Percentiles rank a stretch among this genome's conserved stretches.
phyloP scores from a whole-genome alignment of 2,888 invertebrate species.

The Zaprionus obscuricornis region DNA sequence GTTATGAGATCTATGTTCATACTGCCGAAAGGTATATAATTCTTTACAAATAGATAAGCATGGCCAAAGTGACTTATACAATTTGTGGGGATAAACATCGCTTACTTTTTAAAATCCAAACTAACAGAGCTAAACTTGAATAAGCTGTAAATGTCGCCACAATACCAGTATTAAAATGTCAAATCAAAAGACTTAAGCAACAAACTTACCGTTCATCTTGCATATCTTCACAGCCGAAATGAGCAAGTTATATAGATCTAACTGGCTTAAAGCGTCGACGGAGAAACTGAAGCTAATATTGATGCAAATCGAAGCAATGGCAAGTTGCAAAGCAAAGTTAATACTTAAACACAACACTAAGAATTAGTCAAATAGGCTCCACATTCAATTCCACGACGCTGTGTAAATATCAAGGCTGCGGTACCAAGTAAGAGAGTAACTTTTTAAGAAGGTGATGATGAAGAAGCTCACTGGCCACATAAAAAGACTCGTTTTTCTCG shows the following conservation, averaged over 20 bases:
- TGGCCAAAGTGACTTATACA: constrained; percentile 4
- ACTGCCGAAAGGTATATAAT: background rate
- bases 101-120: constrained; percentile 8
- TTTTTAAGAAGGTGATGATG: constrained; percentile 66
- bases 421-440: constrained; percentile 45
- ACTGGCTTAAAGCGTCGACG: constrained; percentile 45
- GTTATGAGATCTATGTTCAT: background rate
- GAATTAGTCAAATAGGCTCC: constrained; percentile 37
- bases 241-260: constrained; percentile 64
- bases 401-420: constrained; percentile 72
- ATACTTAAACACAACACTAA: constrained; percentile 47
- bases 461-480: constrained; percentile 49
- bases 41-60: too few relatives aligned
- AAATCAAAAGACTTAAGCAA: constrained; percentile 58
- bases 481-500: too few relatives aligned
- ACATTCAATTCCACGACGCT: constrained; percentile 50
- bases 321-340: constrained; percentile 22
- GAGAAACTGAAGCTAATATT: constrained; percentile 10
- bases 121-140: constrained; percentile 38
- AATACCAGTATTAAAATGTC: constrained; percentile 51
- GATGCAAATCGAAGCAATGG: constrained; percentile 64
- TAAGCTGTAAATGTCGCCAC: constrained; percentile 61
- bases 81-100: too few relatives aligned
- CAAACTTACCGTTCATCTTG: constrained; percentile 29
- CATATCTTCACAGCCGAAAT: constrained; percentile 18